Base-by-base conservation (phyloP, 2,797 vertebrate species). In the Manis pentadactyla region DNA sequence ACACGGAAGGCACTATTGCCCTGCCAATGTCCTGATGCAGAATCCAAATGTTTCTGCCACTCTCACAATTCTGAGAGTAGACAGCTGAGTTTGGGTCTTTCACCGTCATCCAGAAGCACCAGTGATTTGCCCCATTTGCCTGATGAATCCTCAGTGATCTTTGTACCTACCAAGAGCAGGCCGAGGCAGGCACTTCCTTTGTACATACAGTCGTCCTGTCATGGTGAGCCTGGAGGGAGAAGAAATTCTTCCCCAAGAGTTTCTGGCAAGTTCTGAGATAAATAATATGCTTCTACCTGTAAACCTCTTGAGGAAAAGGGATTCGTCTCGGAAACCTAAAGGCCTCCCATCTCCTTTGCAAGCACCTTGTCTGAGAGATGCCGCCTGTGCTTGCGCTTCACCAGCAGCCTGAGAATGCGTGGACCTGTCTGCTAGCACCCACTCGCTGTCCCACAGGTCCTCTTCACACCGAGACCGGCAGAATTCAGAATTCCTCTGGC, bases 341-440 rank as follows among this genome's bases (percentile, higher is more conserved):
- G 14, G 15, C 29, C 27, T 61, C 27, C 71, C 0, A 3, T 39
- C 37, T 69, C 37, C 46, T 87, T 85, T 39, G 21, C 37, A 75
- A 31, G 8, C 19, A 12, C 66, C 34, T 64, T 11, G 7, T n/a
- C 39, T 85, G 29, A 66, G 39, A 63, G 51, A 51, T 34, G 51
- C 73, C 17, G 14, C 37, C 27, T 37, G 1, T 2, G 5, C 34
- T 46, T 74, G 31, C 51, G 75, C 51, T 69, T 64, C 4, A 0
- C 25, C 51, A 31, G 21, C 15, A 17, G 39, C 18, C 59, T 37
- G 59, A 57, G 25, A 23, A 68, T 57, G 69, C 57, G 68, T 13
- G n/a, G 11, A 31, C 25, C 2, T 7, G 2, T 17, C 13, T 71
- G 21, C 57, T 15, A 21, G 34, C 1, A 0, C n/a, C 34, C 14